These are phyloP conservation scores for Mustela lutreola DNA, from an alignment of 2,113 vertebrate species.

Conservation along the genomic window DNA sequence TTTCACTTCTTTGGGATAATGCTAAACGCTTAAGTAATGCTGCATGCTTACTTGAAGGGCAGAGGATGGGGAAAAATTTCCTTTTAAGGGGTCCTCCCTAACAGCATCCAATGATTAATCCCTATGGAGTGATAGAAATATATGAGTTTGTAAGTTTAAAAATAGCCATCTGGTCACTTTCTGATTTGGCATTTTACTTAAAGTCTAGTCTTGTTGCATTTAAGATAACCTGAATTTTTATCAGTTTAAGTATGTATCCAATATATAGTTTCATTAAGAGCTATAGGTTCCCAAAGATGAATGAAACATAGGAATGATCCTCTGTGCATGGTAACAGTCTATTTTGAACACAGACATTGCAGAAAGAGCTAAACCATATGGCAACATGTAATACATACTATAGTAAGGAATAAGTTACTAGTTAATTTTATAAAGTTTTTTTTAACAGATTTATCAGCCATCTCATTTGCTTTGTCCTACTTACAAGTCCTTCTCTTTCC, in stretches of 20 bases:
- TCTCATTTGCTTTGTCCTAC: not conserved
- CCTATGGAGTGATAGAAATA: not conserved
- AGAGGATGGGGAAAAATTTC: not conserved
- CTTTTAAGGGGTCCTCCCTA: not conserved
- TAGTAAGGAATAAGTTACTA: not conserved
- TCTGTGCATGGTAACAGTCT: not conserved
- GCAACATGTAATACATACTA: not conserved
- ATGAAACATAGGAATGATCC: not conserved
- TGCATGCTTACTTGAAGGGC: not conserved
- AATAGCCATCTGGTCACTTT: slow-evolving; percentile 2
- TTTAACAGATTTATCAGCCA: not conserved
- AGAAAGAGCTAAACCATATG: not conserved
- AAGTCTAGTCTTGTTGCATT: not conserved
- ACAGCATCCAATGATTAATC: not conserved
- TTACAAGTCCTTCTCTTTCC: not conserved
- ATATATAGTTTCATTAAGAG: not conserved
- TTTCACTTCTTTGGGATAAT: not conserved
- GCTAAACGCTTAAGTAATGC: not conserved
- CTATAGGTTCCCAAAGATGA: not conserved
- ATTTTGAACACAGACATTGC: not conserved
- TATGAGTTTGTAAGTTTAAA: slow-evolving; percentile 41
- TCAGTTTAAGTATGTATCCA: not conserved
- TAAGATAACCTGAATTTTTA: not conserved
- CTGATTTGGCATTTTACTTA: not conserved
- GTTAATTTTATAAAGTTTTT: not conserved